phyloP scores from a whole-genome alignment of 1,140 invertebrate species.

The Calliphora vicina region DNA sequence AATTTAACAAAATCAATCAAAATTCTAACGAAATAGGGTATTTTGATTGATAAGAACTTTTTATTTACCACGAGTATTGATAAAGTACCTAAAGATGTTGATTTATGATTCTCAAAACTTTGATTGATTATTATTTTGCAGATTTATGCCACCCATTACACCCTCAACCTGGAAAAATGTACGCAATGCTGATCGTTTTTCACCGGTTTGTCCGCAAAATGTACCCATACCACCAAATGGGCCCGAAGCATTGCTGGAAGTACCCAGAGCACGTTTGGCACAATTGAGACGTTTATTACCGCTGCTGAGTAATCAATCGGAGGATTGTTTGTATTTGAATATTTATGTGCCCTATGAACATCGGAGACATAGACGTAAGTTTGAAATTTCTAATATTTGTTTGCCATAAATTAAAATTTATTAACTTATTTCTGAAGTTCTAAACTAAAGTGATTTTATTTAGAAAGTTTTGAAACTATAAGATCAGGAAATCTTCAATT shows the following conservation, averaged over 20 bases:
- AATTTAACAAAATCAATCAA: background rate
- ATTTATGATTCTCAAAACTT: background rate
- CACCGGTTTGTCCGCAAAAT: slow-evolving; percentile 90
- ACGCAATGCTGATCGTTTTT: slow-evolving; percentile 80
- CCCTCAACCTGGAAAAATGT: slow-evolving; percentile 86
- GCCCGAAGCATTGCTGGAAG: slow-evolving; percentile 76
- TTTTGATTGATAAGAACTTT: slow-evolving; percentile 10
- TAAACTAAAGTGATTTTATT: background rate
- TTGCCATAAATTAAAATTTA: background rate
- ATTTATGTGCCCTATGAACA: slow-evolving; percentile 82
- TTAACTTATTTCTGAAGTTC: background rate
- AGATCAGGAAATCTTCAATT: slow-evolving; percentile 75
- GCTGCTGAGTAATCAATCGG: slow-evolving; percentile 87
- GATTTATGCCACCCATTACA: slow-evolving; percentile 94
- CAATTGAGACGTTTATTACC: slow-evolving; percentile 84
- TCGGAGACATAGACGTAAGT: slow-evolving; percentile 59
- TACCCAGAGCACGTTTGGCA: slow-evolving; percentile 80
- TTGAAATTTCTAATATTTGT: background rate
- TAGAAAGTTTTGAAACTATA: background rate
- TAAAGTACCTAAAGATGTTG: background rate
- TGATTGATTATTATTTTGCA: slow-evolving; percentile 50
- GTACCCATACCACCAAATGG: slow-evolving; percentile 74
- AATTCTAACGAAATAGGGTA: background rate
- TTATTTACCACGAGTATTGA: background rate
- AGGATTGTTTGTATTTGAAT: slow-evolving; percentile 97